A percentile compares a stretch with the other conserved stretches of the same genome.
Conservation (phyloP, 2,888 invertebrate species). For the Eupeodes luniger region DNA sequence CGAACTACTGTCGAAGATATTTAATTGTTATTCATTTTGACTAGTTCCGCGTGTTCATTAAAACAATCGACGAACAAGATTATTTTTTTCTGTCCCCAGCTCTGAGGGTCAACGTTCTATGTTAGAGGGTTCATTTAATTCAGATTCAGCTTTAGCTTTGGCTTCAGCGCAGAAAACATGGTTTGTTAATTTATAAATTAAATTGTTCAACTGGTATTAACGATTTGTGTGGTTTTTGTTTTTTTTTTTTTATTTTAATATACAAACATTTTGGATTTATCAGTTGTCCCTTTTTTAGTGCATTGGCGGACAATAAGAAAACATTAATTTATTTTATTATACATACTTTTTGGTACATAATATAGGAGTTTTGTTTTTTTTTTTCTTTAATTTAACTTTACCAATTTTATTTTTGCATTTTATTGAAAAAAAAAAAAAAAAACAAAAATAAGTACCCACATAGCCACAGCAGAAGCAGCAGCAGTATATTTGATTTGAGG, state of each 20-base stretch:
- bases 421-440: neutral
- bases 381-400: constrained; percentile 6
- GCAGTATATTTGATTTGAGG: neutral
- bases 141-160: constrained; percentile 19
- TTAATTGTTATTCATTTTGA: constrained; percentile 24
- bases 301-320: neutral
- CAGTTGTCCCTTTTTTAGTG: neutral
- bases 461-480: neutral
- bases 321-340: constrained; percentile 9
- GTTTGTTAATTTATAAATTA: constrained; percentile 48
- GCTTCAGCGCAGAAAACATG: constrained; percentile 59
- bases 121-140: constrained; percentile 61
- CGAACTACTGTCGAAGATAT: neutral
- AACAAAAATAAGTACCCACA: neutral
- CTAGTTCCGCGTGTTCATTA: constrained; percentile 41
- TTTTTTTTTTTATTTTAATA: neutral
- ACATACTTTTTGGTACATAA: constrained; percentile 4
- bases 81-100: constrained; percentile 32
- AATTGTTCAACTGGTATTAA: constrained; percentile 37
- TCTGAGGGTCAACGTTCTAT: constrained; percentile 74
- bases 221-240: neutral
- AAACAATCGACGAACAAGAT: constrained; percentile 30
- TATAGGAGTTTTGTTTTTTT: neutral
- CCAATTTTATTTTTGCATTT: constrained; percentile 12
- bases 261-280: neutral